phyloP scores from a whole-genome alignment of 2,888 invertebrate species.

The Chaetoderma sp. region DNA sequence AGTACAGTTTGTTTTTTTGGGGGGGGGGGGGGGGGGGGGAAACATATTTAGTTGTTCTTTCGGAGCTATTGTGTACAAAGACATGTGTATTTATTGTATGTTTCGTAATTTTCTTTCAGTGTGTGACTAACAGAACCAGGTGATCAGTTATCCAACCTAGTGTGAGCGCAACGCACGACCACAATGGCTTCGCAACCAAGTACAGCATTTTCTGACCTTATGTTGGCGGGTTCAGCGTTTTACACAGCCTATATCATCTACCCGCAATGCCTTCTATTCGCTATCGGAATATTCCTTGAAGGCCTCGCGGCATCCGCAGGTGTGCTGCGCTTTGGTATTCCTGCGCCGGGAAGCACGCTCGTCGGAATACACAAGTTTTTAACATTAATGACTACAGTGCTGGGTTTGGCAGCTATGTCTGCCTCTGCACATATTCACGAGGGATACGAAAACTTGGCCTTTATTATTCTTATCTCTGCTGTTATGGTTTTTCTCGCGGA shows the following conservation, averaged over 20 bases:
- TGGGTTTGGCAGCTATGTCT: constrained; percentile 53
- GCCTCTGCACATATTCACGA: constrained; percentile 51
- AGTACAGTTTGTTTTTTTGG: no score
- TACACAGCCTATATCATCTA: constrained; percentile 46
- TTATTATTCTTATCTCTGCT: constrained; percentile 45
- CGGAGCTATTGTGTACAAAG: no score
- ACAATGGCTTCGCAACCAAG: constrained; percentile 52
- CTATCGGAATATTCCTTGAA: constrained; percentile 51
- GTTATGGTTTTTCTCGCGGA: constrained; percentile 39
- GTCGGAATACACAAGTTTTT: constrained; percentile 46
- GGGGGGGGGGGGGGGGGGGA: no score
- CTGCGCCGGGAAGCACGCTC: constrained; percentile 38
- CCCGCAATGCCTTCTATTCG: constrained; percentile 34
- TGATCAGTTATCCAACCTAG: no score
- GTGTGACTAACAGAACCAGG: no score
- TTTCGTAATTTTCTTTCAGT: no score
- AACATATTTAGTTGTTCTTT: no score
- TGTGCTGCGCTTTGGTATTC: constrained; percentile 49
- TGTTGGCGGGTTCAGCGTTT: constrained; percentile 50
- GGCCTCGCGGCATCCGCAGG: constrained; percentile 58
- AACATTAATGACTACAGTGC: constrained; percentile 51
- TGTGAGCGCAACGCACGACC: no score
- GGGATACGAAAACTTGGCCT: constrained; percentile 41
- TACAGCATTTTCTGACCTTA: constrained; percentile 58
- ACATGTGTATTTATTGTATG: no score